Evolutionary conservation across 2,113 vertebrate species (phyloP).

Genomic region (Serinus canaria): DNA sequence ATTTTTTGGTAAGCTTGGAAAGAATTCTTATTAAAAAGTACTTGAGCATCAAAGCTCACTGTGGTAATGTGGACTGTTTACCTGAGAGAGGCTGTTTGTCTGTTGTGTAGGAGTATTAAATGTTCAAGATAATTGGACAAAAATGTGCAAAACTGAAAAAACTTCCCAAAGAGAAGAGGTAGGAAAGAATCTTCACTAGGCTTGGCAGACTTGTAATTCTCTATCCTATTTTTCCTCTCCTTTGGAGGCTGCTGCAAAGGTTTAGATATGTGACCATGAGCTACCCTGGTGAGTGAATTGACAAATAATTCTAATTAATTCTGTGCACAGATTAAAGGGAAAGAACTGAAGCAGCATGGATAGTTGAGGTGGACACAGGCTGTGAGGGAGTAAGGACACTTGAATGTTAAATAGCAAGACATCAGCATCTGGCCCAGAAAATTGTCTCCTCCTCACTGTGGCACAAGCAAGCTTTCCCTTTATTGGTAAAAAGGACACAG

Average conservation of each 20-base stretch:
- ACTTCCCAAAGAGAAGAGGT: neutral
- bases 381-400: neutral
- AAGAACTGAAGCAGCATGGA: neutral
- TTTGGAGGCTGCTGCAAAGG: neutral
- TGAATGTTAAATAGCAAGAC: neutral
- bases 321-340: neutral
- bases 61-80: neutral
- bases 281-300: neutral
- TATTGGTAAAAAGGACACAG: neutral
- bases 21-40: neutral
- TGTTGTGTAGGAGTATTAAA: neutral
- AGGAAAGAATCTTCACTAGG: neutral
- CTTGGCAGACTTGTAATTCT: neutral
- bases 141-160: neutral
- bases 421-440: neutral
- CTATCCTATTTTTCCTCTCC: neutral
- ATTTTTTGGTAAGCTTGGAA: slow-evolving; percentile 13
- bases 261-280: neutral
- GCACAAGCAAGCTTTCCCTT: neutral
- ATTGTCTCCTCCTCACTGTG: neutral
- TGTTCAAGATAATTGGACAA: neutral
- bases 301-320: neutral
- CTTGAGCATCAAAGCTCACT: neutral
- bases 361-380: neutral
- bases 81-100: neutral